phyloP scores from a whole-genome alignment of 2,888 invertebrate species.

The Tachystola acroxantha region DNA sequence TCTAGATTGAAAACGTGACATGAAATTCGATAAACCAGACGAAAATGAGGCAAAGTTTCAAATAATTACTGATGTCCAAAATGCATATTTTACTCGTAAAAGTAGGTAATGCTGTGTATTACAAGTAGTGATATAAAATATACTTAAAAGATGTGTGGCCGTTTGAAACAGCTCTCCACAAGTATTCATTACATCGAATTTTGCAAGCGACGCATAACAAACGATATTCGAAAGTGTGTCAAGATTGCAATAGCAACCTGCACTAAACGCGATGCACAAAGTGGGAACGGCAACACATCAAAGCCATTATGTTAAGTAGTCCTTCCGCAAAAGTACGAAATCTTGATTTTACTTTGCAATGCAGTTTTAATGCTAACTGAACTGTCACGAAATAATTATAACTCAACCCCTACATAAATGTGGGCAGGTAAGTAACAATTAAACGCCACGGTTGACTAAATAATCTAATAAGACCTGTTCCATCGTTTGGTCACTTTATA shows the following conservation, averaged over 20 bases:
- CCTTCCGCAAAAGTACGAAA: slow-evolving; percentile 26
- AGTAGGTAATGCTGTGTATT: too few species aligned
- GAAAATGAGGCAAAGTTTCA: too few species aligned
- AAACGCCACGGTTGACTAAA: slow-evolving; percentile 5
- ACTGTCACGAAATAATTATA: not conserved
- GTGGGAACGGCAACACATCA: slow-evolving; percentile 54
- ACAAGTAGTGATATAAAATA: not conserved
- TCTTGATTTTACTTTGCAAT: not conserved
- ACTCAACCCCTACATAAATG: not conserved
- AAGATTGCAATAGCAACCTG: slow-evolving; percentile 66
- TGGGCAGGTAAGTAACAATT: not conserved
- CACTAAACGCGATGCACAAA: slow-evolving; percentile 50
- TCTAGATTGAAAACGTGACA: slow-evolving; percentile 8
- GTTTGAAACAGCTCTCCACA: too few species aligned
- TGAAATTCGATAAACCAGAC: slow-evolving; percentile 3
- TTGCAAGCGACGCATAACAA: slow-evolving; percentile 70
- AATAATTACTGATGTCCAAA: too few species aligned
- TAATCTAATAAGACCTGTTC: slow-evolving; percentile 9
- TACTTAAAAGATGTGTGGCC: too few species aligned
- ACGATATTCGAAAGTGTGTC: slow-evolving; percentile 73
- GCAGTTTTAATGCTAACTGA: not conserved
- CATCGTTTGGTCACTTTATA: slow-evolving; percentile 8
- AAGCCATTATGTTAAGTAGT: slow-evolving; percentile 39
- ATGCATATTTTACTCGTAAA: too few species aligned
- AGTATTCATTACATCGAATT: slow-evolving; percentile 57